These are phyloP conservation scores for Syrphus vitripennis DNA, from an alignment of 2,888 invertebrate species.

Conservation along the genomic window DNA sequence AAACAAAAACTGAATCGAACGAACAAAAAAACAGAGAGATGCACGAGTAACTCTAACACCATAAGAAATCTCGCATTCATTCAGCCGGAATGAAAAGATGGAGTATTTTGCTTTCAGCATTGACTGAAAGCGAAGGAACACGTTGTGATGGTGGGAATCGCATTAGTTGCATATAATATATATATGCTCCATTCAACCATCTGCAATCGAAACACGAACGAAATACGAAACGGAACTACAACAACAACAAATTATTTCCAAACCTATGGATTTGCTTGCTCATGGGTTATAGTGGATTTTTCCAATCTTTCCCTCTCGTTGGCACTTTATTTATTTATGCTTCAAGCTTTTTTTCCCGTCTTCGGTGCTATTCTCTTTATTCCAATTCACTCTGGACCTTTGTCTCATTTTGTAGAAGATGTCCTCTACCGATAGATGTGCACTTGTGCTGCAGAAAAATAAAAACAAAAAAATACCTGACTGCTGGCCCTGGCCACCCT, in stretches of 20 bases:
- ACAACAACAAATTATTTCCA: neutral
- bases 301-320: conserved; percentile 54
- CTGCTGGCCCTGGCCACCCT: conserved; percentile 32
- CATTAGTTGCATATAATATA: conserved; percentile 41
- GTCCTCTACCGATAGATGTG: conserved; percentile 52
- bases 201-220: conserved; percentile 31
- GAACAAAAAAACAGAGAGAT: conserved; percentile 10
- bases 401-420: conserved; percentile 33
- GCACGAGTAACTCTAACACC: conserved; percentile 41
- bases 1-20: neutral
- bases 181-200: conserved; percentile 36
- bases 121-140: conserved; percentile 3
- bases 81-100: conserved; percentile 4
- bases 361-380: conserved; percentile 21
- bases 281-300: conserved; percentile 48
- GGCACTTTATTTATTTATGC: conserved; percentile 68
- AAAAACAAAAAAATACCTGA: neutral
- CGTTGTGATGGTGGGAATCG: conserved; percentile 59
- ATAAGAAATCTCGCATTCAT: conserved; percentile 1
- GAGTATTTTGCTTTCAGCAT: no score
- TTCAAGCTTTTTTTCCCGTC: conserved; percentile 31
- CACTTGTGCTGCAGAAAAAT: conserved; percentile 41
- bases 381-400: conserved; percentile 51
- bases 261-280: conserved; percentile 5
- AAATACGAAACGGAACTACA: neutral